Evolutionary conservation across 2,797 vertebrate species (phyloP).

Genomic region (Monodelphis domestica): DNA sequence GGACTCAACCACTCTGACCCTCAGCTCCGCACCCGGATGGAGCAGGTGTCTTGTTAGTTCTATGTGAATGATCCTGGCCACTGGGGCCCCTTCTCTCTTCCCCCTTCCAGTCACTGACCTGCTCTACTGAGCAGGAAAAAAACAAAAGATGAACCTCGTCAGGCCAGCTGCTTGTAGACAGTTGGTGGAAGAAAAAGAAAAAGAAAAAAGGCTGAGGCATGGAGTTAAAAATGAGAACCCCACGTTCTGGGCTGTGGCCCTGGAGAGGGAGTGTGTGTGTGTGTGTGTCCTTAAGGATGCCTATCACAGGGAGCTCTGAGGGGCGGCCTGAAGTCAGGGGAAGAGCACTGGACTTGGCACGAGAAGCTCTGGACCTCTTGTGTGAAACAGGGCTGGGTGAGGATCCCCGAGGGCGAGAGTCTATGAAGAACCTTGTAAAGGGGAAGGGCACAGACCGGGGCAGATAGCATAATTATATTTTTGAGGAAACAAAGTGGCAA

Average conservation of each 20-base stretch:
- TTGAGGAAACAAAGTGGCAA: background rate
- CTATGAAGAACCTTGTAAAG: background rate
- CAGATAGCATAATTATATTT: background rate
- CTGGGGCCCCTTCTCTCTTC: background rate
- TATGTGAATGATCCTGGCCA: background rate
- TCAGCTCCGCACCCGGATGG: background rate
- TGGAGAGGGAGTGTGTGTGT: background rate
- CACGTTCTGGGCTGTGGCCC: slow-evolving; percentile 14
- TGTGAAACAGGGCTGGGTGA: background rate
- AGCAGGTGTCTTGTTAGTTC: background rate
- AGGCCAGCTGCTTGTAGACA: background rate
- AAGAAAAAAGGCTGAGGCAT: background rate
- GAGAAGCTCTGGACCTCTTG: background rate
- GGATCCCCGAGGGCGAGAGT: background rate
- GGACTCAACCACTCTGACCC: background rate
- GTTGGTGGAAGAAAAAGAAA: background rate
- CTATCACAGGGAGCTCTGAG: background rate
- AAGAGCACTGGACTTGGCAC: background rate
- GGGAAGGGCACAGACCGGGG: background rate
- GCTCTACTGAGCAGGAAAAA: slow-evolving; percentile 9
- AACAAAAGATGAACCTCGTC: slow-evolving; percentile 6
- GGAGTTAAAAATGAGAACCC: background rate
- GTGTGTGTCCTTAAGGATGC: background rate
- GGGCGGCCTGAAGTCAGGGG: background rate
- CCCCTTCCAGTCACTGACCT: background rate